Evolutionary conservation across 2,888 invertebrate species (phyloP).

Genomic region (Parnassius orleans): DNA sequence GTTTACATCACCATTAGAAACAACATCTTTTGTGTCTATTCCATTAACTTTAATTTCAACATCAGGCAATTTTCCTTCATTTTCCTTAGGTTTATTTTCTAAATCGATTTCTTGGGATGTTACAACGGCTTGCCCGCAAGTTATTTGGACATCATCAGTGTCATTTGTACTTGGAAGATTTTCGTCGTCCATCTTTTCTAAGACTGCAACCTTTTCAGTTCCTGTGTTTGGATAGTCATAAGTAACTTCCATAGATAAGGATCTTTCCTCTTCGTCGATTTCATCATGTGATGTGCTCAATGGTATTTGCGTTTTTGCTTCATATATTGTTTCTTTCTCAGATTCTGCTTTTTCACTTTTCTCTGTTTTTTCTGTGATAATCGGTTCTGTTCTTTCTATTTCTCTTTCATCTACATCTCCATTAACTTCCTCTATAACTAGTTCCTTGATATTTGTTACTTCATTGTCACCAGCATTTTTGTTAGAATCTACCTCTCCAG

Average conservation of each 20-base stretch:
- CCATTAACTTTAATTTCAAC: slow-evolving; percentile 49
- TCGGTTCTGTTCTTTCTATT: slow-evolving; percentile 13
- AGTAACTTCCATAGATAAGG: slow-evolving; percentile 55
- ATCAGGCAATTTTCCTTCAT: slow-evolving; percentile 25
- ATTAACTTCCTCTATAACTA: slow-evolving; percentile 30
- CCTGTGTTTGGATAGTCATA: slow-evolving; percentile 54
- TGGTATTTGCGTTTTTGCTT: slow-evolving; percentile 55
- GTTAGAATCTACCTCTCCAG: slow-evolving; percentile 2
- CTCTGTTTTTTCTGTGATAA: slow-evolving; percentile 10
- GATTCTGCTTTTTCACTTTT: slow-evolving; percentile 6
- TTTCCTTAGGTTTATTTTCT: slow-evolving; percentile 36
- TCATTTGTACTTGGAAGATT: slow-evolving; percentile 65
- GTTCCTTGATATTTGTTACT: slow-evolving; percentile 1
- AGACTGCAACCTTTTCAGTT: slow-evolving; percentile 42
- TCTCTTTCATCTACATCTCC: slow-evolving; percentile 27
- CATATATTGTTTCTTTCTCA: slow-evolving; percentile 34
- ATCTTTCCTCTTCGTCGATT: slow-evolving; percentile 46
- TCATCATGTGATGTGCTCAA: slow-evolving; percentile 44
- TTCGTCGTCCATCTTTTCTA: slow-evolving; percentile 62
- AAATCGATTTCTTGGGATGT: slow-evolving; percentile 49
- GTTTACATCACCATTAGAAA: slow-evolving; percentile 4
- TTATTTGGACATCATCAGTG: slow-evolving; percentile 68
- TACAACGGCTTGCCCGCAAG: slow-evolving; percentile 59
- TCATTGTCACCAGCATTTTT: background rate
- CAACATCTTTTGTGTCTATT: slow-evolving; percentile 26